Percentiles rank a stretch among this genome's conserved stretches.
Conservation (phyloP, 2,888 invertebrate genomes). For the Arenicola marina region DNA sequence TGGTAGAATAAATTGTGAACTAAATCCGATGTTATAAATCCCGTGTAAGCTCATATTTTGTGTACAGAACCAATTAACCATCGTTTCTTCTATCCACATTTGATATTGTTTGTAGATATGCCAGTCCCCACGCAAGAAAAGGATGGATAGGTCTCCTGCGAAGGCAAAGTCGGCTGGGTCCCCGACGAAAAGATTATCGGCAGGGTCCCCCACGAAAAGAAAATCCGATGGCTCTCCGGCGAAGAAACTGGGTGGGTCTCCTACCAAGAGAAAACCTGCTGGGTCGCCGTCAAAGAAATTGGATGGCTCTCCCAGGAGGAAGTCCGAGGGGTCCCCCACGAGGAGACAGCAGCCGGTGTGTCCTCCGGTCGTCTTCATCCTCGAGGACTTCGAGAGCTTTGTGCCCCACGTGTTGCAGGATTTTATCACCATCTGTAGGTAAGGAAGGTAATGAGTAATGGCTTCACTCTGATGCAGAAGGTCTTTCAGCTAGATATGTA, state of each 20-base stretch:
- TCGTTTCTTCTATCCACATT: not conserved
- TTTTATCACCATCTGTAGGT: slow-evolving; percentile 81
- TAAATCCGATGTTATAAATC: too few species aligned
- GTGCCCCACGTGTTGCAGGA: slow-evolving; percentile 75
- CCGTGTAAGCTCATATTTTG: too few species aligned
- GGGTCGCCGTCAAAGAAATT: not conserved
- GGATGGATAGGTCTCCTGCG: too few species aligned
- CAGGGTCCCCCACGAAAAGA: slow-evolving; percentile 5
- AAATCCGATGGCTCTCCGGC: slow-evolving; percentile 1
- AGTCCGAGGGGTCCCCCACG: not conserved
- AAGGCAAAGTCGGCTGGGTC: too few species aligned
- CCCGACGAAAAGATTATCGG: not conserved
- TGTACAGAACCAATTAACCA: too few species aligned
- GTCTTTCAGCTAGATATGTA: too few species aligned
- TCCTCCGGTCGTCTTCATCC: slow-evolving; percentile 69
- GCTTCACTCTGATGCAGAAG: not conserved
- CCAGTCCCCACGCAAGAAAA: too few species aligned
- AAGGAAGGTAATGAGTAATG: slow-evolving; percentile 26
- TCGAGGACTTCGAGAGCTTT: slow-evolving; percentile 86
- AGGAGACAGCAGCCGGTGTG: not conserved
- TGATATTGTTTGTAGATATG: not conserved
- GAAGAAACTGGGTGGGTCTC: too few species aligned
- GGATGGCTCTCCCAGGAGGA: not conserved
- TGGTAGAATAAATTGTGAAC: too few species aligned
- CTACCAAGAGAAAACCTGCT: too few species aligned